Conservation (phyloP, 2,797 vertebrate species). For the Anomalospiza imberbis region DNA sequence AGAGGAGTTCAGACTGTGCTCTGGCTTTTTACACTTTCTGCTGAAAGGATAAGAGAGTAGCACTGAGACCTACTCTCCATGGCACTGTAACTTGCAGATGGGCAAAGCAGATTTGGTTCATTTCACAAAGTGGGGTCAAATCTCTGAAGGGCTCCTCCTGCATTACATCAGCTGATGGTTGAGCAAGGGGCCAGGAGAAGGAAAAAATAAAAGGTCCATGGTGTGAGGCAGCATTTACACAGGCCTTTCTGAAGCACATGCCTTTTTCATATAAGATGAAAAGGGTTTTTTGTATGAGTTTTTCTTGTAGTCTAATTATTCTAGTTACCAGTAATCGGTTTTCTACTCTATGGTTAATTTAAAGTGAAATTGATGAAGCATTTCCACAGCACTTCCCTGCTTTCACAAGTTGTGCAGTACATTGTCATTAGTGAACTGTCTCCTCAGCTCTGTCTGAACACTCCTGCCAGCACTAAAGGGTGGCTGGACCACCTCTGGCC, state of each 20-base stretch:
- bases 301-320: background rate
- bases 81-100: background rate
- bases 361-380: background rate
- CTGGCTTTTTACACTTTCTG: background rate
- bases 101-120: background rate
- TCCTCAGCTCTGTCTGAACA: background rate
- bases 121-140: background rate
- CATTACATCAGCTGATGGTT: rapidly evolving
- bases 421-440: background rate
- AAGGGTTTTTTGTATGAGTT: background rate
- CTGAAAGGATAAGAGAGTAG: background rate
- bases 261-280: background rate
- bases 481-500: background rate
- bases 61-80: background rate
- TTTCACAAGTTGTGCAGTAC: background rate
- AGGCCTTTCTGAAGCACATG: background rate
- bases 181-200: background rate
- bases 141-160: background rate
- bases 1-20: background rate
- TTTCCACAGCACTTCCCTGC: background rate
- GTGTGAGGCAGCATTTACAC: background rate
- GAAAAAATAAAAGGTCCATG: background rate
- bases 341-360: background rate
- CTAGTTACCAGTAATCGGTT: background rate
- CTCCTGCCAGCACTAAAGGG: background rate